Evolutionary conservation across 2,113 vertebrate genomes (phyloP), one percentile per base, ranked within the genome.

Genomic region (Serinus canaria): DNA sequence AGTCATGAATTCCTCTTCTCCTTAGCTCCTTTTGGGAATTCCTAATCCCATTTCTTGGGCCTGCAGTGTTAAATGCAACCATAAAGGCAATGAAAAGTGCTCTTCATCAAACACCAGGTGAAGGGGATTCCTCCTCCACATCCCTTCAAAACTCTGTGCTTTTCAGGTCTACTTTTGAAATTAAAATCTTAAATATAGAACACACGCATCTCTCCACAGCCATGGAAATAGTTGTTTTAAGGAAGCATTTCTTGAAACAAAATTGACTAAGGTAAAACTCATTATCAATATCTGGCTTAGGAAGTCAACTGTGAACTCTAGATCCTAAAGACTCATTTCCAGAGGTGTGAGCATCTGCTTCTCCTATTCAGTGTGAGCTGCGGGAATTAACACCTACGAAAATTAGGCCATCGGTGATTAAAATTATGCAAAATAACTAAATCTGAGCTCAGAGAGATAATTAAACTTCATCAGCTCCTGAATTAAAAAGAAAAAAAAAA

Each of bases 381-480:
- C 9, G 50, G 79, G 66, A 91, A 47, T 91, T 79, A 87, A 90
- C 70, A 75, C 44, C 81, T 92, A 92, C 0, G 10, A 94, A 95
- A 96, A 96, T 94, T 53, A 89, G 92, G 70, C 87, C 55, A 96
- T 53, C 35, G 2, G 66, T 93, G 85, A 94, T 94, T 95, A 93
- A 92, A 96, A 94, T 94, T 94, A 91, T 90, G 93, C 72, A 95
- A 96, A 95, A 90, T 90, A 95, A 81, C 91, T 82, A 90, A 94
- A 90, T 66, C 76, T 90, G 33, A 94, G 63, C 70, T 82, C 73
- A 80, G 60, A 90, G 44, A 90, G 49, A 87, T 90, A 96, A 96
- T 89, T 94, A 96, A 96, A 85, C 39, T 92, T 83, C 75, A 95
- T 85, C 82, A 70, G 53, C 23, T 53, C 14, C 53, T 43, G 77